Conservation (phyloP, 2,113 vertebrate genomes). For the Puffinus mauretanicus region DNA sequence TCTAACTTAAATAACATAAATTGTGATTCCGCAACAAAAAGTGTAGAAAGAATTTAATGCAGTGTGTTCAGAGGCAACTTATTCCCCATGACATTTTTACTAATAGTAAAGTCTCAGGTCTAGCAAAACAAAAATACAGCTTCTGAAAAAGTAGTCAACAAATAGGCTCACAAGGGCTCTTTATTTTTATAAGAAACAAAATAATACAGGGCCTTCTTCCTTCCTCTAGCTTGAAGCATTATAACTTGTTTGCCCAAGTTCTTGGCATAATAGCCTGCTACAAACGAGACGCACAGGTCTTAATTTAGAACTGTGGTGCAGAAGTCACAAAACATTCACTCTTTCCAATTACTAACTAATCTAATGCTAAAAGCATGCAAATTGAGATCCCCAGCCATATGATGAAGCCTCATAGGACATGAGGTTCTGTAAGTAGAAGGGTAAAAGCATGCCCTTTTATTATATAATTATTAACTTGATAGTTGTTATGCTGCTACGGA, state of each 20-base stretch:
- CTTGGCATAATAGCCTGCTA: background rate
- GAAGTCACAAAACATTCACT: conserved; percentile 37
- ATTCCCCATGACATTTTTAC: background rate
- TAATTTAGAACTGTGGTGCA: conserved; percentile 26
- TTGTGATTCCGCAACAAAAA: background rate
- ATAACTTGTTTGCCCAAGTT: background rate
- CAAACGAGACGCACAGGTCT: conserved; percentile 21
- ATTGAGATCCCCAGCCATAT: conserved; percentile 24
- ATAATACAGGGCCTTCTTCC: background rate
- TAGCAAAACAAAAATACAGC: background rate
- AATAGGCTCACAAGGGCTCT: background rate
- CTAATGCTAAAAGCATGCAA: conserved; percentile 56
- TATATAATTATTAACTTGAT: conserved; percentile 41
- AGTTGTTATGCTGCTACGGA: conserved; percentile 27
- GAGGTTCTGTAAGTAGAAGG: background rate
- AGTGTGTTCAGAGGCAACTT: background rate
- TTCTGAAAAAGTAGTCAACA: background rate
- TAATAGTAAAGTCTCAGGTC: background rate
- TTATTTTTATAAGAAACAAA: background rate
- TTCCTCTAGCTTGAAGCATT: background rate
- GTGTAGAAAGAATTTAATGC: background rate
- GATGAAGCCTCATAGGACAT: conserved; percentile 30
- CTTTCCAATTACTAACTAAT: conserved; percentile 44
- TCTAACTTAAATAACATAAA: background rate
- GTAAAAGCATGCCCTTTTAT: conserved; percentile 26